Base-by-base conservation (phyloP, 1,140 invertebrate species). In the Drosophila busckii region DNA sequence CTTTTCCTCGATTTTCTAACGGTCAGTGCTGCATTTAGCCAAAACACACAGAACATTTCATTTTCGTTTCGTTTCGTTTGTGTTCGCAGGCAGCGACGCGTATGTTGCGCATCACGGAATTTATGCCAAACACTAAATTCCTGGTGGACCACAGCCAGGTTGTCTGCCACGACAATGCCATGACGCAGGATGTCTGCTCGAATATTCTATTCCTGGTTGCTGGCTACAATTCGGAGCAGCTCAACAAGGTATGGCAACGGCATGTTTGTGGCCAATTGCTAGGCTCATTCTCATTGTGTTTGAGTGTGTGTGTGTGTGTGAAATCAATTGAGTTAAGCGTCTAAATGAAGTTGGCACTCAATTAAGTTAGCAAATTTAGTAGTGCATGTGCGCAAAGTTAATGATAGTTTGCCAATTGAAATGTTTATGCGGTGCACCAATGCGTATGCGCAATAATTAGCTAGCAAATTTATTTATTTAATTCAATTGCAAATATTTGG, bases 131-230 rank as follows among this genome's bases (percentile, higher is more conserved):
- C 3, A 78, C 75, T 2, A 73, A 88, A 22, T 67, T 90, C 4
- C 82, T 91, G 19, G 88, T 90, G 28, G 67, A 87, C 40, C 63
- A 91, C 4, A 88, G 88, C 0, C 64, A 87, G 31, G 60, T 86
- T 6, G 62, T 90, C 1, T 93, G 92, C 68, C 61, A 87, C 2
- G 88, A 90, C 37, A 85, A 86, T 13, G 83, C 88, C 5, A 66
- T 85, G 28, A 86, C 89, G 3, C 88, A 90, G 58, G 85, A 85
- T 7, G 50, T 92, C 19, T 93, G 92, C 71, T 88, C 87, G 4
- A 91, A 90, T 59, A 78, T 91, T 4, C 61, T 93, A 8, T 92
- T 92, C 65, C 66, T 92, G 22, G 69, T 92, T 0, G 88, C 76
- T 49, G 92, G 92, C 15, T 90, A 85, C 53, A 87, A 89, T 55